Conservation (phyloP, 1,140 invertebrate species). For the Heliconius eleuchia region DNA sequence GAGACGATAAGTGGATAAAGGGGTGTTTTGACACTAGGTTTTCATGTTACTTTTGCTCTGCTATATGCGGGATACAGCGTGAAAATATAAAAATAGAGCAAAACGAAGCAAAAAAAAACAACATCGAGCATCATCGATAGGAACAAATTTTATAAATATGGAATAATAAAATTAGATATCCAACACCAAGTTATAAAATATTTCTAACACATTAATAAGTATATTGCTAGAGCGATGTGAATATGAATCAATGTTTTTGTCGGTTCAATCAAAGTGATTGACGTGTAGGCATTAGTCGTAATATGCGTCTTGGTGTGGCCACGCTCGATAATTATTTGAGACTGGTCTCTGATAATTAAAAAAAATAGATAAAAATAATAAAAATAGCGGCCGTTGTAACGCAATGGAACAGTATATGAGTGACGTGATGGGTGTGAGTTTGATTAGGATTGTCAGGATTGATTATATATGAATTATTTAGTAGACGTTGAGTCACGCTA, state of each 20-base stretch:
- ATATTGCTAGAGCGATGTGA: constrained; percentile 16
- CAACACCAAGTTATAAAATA: constrained; percentile 20
- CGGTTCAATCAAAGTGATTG: constrained; percentile 62
- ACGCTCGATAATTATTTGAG: constrained; percentile 22
- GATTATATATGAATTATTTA: background rate
- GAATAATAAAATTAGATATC: constrained; percentile 19
- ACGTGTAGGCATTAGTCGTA: constrained; percentile 61
- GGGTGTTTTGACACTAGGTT: background rate
- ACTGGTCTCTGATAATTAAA: background rate
- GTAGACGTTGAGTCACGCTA: too few species aligned
- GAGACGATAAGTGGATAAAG: too few species aligned
- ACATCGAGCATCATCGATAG: background rate
- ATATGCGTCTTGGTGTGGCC: constrained; percentile 55
- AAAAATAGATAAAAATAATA: background rate
- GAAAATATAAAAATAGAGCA: background rate
- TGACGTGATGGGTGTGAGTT: too few species aligned
- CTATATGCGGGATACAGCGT: background rate
- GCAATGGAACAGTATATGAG: too few species aligned
- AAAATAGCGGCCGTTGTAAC: too few species aligned
- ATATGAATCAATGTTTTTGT: constrained; percentile 43
- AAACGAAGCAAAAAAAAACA: background rate
- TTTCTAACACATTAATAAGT: constrained; percentile 12
- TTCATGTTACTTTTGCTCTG: background rate
- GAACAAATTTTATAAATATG: background rate
- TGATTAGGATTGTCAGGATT: too few species aligned